These are phyloP conservation scores for Alces alces DNA, from an alignment of 2,113 vertebrate genomes.

Conservation along the genomic window DNA sequence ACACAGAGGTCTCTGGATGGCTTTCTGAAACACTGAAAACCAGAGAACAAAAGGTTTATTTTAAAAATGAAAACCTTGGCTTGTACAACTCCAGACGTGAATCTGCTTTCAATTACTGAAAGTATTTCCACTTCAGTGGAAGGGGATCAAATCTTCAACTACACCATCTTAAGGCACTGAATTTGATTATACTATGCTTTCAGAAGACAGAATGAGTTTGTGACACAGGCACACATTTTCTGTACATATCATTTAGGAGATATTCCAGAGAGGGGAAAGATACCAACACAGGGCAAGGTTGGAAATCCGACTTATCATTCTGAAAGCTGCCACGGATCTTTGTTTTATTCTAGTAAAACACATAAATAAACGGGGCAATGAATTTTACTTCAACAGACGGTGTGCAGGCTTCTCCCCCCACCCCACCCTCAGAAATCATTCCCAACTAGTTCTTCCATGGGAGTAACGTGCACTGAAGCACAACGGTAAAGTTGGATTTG, in stretches of 20 bases:
- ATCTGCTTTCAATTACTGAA: constrained; percentile 85
- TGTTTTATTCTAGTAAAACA: constrained; percentile 32
- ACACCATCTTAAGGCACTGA: constrained; percentile 81
- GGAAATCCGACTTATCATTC: constrained; percentile 38
- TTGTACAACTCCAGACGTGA: constrained; percentile 81
- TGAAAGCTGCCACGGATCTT: constrained; percentile 2
- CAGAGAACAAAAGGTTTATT: constrained; percentile 86
- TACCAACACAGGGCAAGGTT: background rate
- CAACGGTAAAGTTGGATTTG: constrained; percentile 71
- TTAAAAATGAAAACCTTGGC: constrained; percentile 83
- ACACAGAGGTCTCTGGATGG: constrained; percentile 71
- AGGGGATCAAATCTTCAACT: constrained; percentile 84
- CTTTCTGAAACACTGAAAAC: constrained; percentile 76
- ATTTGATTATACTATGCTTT: constrained; percentile 76
- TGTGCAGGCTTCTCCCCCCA: background rate
- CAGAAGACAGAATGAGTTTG: constrained; percentile 70
- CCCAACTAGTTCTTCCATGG: background rate
- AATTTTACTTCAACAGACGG: background rate
- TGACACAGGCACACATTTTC: constrained; percentile 58
- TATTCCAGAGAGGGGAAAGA: background rate
- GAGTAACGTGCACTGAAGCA: constrained; percentile 31
- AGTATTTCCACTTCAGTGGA: constrained; percentile 84
- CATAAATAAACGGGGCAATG: background rate
- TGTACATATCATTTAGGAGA: constrained; percentile 34
- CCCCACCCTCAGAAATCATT: background rate